phyloP scores from a whole-genome alignment of 2,113 vertebrate genomes.

The Pluvianellus socialis region DNA sequence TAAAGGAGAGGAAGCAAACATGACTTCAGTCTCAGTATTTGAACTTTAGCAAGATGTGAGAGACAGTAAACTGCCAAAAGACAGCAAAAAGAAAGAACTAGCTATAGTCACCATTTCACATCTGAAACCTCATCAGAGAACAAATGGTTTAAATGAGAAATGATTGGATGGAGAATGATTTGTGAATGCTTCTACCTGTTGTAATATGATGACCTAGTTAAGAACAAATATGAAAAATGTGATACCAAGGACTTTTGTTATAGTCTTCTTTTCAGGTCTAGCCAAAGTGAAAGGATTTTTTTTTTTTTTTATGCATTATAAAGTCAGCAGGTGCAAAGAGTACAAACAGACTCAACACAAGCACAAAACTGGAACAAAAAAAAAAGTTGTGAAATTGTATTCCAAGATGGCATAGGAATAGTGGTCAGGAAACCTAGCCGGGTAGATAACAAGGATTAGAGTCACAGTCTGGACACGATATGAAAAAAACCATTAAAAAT shows the following conservation, averaged over 20 bases:
- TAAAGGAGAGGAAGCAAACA: neutral
- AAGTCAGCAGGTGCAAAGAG: neutral
- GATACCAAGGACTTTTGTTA: neutral
- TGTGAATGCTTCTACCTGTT: neutral
- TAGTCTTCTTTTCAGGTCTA: neutral
- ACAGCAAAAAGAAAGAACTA: neutral
- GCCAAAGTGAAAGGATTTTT: neutral
- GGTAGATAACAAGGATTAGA: neutral
- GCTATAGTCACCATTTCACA: neutral
- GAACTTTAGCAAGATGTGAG: neutral
- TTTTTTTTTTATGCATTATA: accelerated
- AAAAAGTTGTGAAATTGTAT: accelerated
- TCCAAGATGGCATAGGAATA: neutral
- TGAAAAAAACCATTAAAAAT: neutral
- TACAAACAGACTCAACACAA: neutral
- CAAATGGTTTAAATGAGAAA: neutral
- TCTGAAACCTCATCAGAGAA: neutral
- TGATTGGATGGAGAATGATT: neutral
- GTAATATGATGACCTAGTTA: neutral
- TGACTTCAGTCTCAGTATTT: neutral
- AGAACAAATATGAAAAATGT: neutral
- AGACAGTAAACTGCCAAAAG: neutral
- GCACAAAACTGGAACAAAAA: neutral
- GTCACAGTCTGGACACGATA: neutral
- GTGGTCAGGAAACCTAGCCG: neutral